These are phyloP conservation scores for Salpingus planirostris DNA, from an alignment of 2,888 invertebrate species.

Conservation along the genomic window DNA sequence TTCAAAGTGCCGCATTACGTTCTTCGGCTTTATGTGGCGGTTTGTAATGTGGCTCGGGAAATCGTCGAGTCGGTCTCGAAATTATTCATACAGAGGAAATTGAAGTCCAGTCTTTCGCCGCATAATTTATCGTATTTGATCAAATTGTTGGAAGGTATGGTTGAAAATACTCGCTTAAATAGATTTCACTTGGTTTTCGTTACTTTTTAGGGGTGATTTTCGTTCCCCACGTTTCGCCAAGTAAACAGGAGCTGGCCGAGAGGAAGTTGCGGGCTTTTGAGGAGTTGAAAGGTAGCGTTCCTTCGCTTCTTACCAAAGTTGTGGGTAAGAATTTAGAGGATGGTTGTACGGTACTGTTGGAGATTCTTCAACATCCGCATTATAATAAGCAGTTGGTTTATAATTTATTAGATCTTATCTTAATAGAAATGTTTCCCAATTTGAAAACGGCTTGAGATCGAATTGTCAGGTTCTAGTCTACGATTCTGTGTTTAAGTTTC, in stretches of 20 bases:
- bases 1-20: constrained; percentile 44
- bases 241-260: constrained; percentile 32
- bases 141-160: constrained; percentile 49
- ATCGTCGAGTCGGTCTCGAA: constrained; percentile 42
- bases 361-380: constrained; percentile 47
- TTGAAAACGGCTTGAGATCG: too few species aligned
- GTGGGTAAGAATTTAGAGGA: constrained; percentile 35
- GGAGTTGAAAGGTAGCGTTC: constrained; percentile 37
- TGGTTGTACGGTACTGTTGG: constrained; percentile 43
- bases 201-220: constrained; percentile 36
- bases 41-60: constrained; percentile 41
- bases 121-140: constrained; percentile 50
- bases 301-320: constrained; percentile 32
- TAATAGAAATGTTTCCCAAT: constrained; percentile 64
- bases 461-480: too few species aligned
- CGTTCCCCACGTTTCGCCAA: constrained; percentile 28
- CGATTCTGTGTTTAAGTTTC: too few species aligned
- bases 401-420: constrained; percentile 65
- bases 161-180: constrained; percentile 3
- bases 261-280: constrained; percentile 40
- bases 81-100: constrained; percentile 37
- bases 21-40: constrained; percentile 43
- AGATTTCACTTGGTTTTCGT: not conserved
- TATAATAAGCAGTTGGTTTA: constrained; percentile 65
- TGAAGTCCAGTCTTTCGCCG: constrained; percentile 43